These are phyloP conservation scores for Anolis apletophallus DNA, from an alignment of 2,797 vertebrate genomes.

Conservation along the genomic window DNA sequence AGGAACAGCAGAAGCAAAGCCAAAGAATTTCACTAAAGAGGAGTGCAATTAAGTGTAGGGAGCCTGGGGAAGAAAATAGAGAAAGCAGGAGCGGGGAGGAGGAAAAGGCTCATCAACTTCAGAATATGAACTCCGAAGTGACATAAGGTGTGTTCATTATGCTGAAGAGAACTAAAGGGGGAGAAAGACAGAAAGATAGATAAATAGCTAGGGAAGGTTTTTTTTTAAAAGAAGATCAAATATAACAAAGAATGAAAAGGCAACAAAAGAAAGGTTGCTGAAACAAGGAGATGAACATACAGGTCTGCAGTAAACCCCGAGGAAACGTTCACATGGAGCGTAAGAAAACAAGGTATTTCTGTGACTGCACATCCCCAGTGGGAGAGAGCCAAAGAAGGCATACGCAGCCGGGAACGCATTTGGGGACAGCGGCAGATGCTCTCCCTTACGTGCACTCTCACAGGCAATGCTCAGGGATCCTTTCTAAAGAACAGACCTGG, in stretches of 20 bases:
- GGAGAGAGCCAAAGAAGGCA: constrained; percentile 4
- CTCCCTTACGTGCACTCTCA: constrained; percentile 51
- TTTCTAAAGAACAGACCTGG: not conserved
- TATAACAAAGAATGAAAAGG: not conserved
- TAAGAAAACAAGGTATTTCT: constrained; percentile 41
- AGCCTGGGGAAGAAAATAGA: constrained; percentile 40
- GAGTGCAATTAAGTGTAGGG: constrained; percentile 60
- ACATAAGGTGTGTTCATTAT: constrained; percentile 15
- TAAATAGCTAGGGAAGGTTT: too few relatives aligned
- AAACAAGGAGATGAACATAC: not conserved
- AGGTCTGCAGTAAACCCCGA: constrained; percentile 40
- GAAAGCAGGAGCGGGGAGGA: constrained; percentile 8
- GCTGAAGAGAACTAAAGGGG: not conserved
- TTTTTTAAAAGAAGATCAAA: too few relatives aligned
- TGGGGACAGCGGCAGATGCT: constrained; percentile 60
- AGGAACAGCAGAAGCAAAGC: constrained; percentile 22
- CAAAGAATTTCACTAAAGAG: constrained; percentile 58
- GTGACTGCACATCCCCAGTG: constrained; percentile 12
- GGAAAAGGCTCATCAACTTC: constrained; percentile 32
- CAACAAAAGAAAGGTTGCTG: constrained; percentile 13
- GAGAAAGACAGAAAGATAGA: not conserved
- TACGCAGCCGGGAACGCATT: constrained; percentile 44
- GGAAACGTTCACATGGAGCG: constrained; percentile 15
- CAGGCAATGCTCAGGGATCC: not conserved
- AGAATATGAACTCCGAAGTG: constrained; percentile 18